Conservation (phyloP, 2,797 vertebrate genomes). For the Chiroxiphia lanceolata region DNA sequence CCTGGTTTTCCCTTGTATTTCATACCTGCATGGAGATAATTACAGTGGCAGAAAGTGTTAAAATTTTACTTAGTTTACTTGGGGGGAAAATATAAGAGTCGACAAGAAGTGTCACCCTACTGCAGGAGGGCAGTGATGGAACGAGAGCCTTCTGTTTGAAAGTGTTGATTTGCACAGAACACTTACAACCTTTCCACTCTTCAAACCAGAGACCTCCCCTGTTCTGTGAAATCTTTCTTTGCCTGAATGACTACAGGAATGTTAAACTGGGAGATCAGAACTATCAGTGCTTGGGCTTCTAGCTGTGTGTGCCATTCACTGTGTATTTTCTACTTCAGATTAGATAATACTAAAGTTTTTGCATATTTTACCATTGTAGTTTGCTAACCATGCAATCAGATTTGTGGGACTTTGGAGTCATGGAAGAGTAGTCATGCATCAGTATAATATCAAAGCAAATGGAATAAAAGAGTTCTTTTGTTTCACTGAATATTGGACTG, state of each 20-base stretch:
- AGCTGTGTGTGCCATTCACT: neutral
- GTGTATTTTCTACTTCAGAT: conserved; percentile 33
- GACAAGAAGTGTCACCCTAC: neutral
- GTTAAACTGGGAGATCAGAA: conserved; percentile 11
- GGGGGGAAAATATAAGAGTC: neutral
- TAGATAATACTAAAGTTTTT: conserved; percentile 53
- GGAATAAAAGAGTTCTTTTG: conserved; percentile 40
- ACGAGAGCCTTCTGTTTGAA: neutral
- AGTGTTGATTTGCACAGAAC: neutral
- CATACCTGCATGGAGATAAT: conserved; percentile 26
- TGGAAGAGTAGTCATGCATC: conserved; percentile 31
- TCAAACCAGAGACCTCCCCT: neutral
- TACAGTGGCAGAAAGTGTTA: conserved; percentile 21
- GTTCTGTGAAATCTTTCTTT: conserved; percentile 40
- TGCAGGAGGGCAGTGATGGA: conserved; percentile 6
- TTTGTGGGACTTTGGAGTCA: conserved; percentile 47
- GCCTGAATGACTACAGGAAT: neutral
- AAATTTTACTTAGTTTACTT: neutral
- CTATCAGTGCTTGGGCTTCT: conserved; percentile 3
- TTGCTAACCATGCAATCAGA: conserved; percentile 17
- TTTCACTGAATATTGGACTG: conserved; percentile 39
- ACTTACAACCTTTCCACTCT: neutral
- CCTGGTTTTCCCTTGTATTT: conserved; percentile 51
- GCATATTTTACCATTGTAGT: conserved; percentile 43
- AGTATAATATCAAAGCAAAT: conserved; percentile 47